Base-by-base conservation (phyloP, 2,797 vertebrate species). In the Gambusia yucatana region DNA sequence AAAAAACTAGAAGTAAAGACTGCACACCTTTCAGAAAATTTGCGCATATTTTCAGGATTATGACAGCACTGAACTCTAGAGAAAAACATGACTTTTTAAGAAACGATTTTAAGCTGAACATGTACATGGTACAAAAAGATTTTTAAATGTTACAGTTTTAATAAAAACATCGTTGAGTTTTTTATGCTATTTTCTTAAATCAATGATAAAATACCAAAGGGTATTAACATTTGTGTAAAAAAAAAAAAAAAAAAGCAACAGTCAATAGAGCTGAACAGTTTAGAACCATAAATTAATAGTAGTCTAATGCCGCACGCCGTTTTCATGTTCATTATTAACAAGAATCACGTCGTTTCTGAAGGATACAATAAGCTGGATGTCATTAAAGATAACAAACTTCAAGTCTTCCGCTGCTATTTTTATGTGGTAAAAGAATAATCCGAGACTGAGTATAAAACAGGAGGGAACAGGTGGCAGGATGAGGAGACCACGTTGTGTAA, bases 311-410 rank as follows among this genome's bases (percentile, higher is more conserved):
- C 73, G 55, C 16, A 83, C 67, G 76, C 22, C 33, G 9, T 81
- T 30, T 41, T 67, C 36, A 25, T 41, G 63, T 77, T 82, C 72
- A 55, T 20, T 63, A 86, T 87, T 85, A 83, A 86, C 85, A 78
- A 39, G 20, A n/a, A 73, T 65, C 33, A 46, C 52, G 36, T 55
- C 6, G 17, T 71, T 71, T 20, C 22, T 10, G 3, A 79, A 39
- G 47, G 69, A 87, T 81, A 91, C 81, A 88, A 88, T 84, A 80
- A 84, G 9, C 39, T 87, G 77, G 88, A 87, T 81, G 76, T 77
- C 14, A 69, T 20, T 63, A 16, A 65, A 47, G 25, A 70, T 59
- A 14, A 69, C 46, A n/a, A 63, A 77, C 74, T 67, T 67, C 41
- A 44, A 0, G 44, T 86, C 80, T 77, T 63, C 77, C 61, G 75